phyloP scores from a whole-genome alignment of 1,140 invertebrate species.

The Neomicropteryx cornuta region DNA sequence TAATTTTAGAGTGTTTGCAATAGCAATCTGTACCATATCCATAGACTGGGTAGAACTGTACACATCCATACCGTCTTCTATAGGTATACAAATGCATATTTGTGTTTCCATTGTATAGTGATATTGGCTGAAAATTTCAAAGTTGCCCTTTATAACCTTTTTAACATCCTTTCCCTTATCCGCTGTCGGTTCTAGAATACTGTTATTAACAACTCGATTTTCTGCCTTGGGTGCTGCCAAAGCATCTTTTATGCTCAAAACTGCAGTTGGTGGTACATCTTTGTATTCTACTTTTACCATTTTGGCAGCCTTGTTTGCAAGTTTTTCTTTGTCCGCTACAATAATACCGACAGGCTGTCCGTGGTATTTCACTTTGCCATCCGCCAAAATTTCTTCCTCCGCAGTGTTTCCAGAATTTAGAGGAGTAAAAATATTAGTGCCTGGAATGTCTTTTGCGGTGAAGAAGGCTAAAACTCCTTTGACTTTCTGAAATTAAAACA shows the following conservation, averaged over 20 bases:
- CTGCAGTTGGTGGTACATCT: conserved; percentile 16
- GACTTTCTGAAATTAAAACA: conserved; percentile 34
- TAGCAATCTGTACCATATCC: conserved; percentile 47
- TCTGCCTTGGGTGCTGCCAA: conserved; percentile 32
- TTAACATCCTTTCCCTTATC: conserved; percentile 25
- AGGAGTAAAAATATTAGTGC: conserved; percentile 36
- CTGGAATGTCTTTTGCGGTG: conserved; percentile 54
- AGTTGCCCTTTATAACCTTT: conserved; percentile 41
- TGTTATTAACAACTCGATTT: conserved; percentile 20
- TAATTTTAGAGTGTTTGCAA: conserved; percentile 43
- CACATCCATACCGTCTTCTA: conserved; percentile 48
- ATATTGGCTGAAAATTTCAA: conserved; percentile 40
- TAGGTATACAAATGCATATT: conserved; percentile 43
- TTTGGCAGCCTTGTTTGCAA: conserved; percentile 46
- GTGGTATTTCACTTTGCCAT: conserved; percentile 39
- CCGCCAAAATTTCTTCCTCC: conserved; percentile 33
- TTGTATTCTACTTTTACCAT: conserved; percentile 52
- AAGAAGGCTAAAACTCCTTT: conserved; percentile 52
- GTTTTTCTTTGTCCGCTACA: conserved; percentile 42
- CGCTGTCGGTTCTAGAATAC: conserved; percentile 15
- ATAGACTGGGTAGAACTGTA: conserved; percentile 54
- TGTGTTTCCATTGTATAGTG: conserved; percentile 62
- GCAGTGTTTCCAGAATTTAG: background rate
- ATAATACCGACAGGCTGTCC: conserved; percentile 59
- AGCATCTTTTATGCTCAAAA: conserved; percentile 45